Percentiles rank a stretch among this genome's conserved stretches.
Conservation (phyloP, 2,888 invertebrate species). For the Ophioninae sp. region DNA sequence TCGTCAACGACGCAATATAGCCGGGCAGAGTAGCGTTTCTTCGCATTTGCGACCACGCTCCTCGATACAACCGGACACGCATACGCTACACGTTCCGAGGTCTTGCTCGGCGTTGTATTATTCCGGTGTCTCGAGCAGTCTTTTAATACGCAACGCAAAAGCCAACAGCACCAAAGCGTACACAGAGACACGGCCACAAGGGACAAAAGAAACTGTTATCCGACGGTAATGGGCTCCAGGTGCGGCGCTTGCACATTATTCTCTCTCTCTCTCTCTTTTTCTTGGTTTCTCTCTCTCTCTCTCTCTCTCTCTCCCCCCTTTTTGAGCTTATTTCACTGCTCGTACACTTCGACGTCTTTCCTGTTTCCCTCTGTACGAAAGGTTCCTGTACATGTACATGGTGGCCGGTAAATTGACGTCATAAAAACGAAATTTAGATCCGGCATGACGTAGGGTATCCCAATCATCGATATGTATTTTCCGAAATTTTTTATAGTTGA, state of each 20-base stretch:
- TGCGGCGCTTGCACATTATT: constrained; percentile 61
- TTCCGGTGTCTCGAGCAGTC: constrained; percentile 55
- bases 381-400: not conserved
- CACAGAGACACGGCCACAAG: constrained; percentile 53
- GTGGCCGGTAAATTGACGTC: too few species aligned
- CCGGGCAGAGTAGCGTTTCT: constrained; percentile 66
- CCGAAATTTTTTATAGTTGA: too few species aligned
- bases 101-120: constrained; percentile 28
- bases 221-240: constrained; percentile 74
- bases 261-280: too few species aligned
- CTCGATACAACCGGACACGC: constrained; percentile 29
- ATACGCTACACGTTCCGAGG: not conserved
- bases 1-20: too few species aligned
- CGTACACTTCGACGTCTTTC: constrained; percentile 48
- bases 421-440: too few species aligned
- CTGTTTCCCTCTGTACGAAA: constrained; percentile 32
- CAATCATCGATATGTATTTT: too few species aligned
- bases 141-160: constrained; percentile 68
- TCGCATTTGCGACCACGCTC: constrained; percentile 59
- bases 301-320: too few species aligned
- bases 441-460: too few species aligned
- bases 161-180: constrained; percentile 56
- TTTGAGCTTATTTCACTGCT: too few species aligned
- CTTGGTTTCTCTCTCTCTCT: too few species aligned
- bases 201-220: constrained; percentile 73